phyloP scores from a whole-genome alignment of 1,140 invertebrate species.

The Ceratoteleas bidentatus region DNA sequence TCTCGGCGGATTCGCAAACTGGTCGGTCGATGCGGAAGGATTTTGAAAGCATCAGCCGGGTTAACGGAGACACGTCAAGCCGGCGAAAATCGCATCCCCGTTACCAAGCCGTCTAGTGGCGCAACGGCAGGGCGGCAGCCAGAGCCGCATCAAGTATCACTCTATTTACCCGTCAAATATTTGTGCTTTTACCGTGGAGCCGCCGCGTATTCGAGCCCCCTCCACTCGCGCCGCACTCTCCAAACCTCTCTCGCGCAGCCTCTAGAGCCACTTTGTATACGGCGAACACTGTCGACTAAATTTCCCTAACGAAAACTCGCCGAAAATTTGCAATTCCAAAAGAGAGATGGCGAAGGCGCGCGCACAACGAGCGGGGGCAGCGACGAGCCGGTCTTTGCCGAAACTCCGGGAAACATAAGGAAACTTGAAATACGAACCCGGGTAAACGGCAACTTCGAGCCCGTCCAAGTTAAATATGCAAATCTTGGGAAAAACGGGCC shows the following conservation, averaged over 20 bases:
- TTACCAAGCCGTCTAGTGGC: conserved; percentile 58
- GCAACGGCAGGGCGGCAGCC: conserved; percentile 56
- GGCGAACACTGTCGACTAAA: conserved; percentile 76
- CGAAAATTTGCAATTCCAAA: conserved; percentile 81
- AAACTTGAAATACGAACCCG: conserved; percentile 63
- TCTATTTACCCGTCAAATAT: conserved; percentile 82
- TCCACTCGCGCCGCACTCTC: conserved; percentile 67
- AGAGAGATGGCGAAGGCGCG: conserved; percentile 68
- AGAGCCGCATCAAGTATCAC: conserved; percentile 80
- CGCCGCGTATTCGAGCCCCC: conserved; percentile 73
- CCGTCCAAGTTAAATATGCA: conserved; percentile 61
- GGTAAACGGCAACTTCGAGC: conserved; percentile 48
- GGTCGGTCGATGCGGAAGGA: conserved; percentile 70
- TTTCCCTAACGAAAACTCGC: conserved; percentile 81
- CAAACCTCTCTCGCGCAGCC: conserved; percentile 73
- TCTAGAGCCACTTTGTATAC: conserved; percentile 80
- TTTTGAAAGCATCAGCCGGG: conserved; percentile 71
- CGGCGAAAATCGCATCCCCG: conserved; percentile 63
- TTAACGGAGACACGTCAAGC: conserved; percentile 66
- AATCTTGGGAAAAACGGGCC: conserved; percentile 46
- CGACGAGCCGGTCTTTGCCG: conserved; percentile 54
- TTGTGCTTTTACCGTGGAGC: conserved; percentile 81
- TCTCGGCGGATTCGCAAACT: conserved; percentile 71
- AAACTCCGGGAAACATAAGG: conserved; percentile 63
- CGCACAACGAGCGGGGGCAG: conserved; percentile 22